phyloP scores from a whole-genome alignment of 2,888 invertebrate species.

The Platynereis dumerilii region DNA sequence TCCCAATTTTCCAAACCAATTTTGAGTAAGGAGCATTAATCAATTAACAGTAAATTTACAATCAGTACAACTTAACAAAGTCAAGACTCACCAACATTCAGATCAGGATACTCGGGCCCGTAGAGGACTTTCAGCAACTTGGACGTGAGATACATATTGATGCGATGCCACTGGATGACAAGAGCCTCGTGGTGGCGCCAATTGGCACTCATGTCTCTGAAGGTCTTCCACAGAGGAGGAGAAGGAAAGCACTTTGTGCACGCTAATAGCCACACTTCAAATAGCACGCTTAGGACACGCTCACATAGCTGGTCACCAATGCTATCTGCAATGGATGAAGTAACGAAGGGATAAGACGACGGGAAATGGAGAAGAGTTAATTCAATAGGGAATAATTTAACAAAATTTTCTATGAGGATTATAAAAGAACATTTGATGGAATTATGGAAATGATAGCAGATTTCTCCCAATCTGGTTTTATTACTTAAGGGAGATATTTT shows the following conservation, averaged over 20 bases:
- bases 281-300: slow-evolving; percentile 88
- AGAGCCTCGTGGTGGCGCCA: slow-evolving; percentile 95
- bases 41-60: too few relatives aligned
- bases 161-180: slow-evolving; percentile 93
- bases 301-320: slow-evolving; percentile 95
- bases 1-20: too few relatives aligned
- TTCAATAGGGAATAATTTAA: too few relatives aligned
- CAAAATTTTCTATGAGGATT: too few relatives aligned
- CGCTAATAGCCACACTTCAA: slow-evolving; percentile 84
- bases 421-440: too few relatives aligned
- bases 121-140: slow-evolving; percentile 85
- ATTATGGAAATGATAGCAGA: too few relatives aligned
- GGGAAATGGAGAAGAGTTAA: too few relatives aligned
- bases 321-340: slow-evolving; percentile 76
- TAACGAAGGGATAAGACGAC: too few relatives aligned
- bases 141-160: slow-evolving; percentile 87
- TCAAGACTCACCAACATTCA: slow-evolving; percentile 43
- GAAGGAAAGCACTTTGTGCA: slow-evolving; percentile 87
- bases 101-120: slow-evolving; percentile 68
- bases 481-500: too few relatives aligned
- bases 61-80: too few relatives aligned
- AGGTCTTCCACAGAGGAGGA: slow-evolving; percentile 93
- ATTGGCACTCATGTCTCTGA: slow-evolving; percentile 87
- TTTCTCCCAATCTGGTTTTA: too few relatives aligned
- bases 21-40: too few relatives aligned